phyloP scores from a whole-genome alignment of 2,797 vertebrate genomes.

The Cossypha caffra region DNA sequence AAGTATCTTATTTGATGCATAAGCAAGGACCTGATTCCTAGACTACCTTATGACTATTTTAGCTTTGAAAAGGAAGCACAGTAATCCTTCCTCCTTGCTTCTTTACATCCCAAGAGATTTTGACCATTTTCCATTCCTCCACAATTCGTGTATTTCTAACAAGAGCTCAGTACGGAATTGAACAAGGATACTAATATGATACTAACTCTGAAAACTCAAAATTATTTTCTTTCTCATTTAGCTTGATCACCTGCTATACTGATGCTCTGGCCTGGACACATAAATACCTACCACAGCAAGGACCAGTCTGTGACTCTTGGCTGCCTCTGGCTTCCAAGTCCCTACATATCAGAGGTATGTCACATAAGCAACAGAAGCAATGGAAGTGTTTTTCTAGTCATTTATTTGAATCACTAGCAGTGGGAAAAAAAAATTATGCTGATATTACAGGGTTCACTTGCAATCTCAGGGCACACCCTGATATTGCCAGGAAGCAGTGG shows the following conservation, averaged over 20 bases:
- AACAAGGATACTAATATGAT: neutral
- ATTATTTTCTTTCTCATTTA: neutral
- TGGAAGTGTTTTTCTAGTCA: neutral
- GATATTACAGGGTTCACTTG: neutral
- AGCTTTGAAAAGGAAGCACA: neutral
- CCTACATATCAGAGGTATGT: neutral
- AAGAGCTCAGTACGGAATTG: neutral
- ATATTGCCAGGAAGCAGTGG: accelerated
- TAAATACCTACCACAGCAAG: neutral
- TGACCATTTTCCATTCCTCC: neutral
- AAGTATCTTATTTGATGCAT: neutral
- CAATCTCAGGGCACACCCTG: neutral
- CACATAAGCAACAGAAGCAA: neutral
- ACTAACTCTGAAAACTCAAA: neutral
- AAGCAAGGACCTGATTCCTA: neutral
- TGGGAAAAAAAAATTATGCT: neutral
- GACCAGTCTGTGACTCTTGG: neutral
- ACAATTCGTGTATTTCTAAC: neutral
- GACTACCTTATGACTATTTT: neutral
- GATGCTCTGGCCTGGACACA: neutral
- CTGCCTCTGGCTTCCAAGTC: neutral
- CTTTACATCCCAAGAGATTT: neutral
- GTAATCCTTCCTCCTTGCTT: neutral
- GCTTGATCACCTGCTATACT: neutral
- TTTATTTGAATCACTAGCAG: neutral